Base-by-base conservation (phyloP, 2,113 vertebrate species). In the Phalacrocorax brasilianus region DNA sequence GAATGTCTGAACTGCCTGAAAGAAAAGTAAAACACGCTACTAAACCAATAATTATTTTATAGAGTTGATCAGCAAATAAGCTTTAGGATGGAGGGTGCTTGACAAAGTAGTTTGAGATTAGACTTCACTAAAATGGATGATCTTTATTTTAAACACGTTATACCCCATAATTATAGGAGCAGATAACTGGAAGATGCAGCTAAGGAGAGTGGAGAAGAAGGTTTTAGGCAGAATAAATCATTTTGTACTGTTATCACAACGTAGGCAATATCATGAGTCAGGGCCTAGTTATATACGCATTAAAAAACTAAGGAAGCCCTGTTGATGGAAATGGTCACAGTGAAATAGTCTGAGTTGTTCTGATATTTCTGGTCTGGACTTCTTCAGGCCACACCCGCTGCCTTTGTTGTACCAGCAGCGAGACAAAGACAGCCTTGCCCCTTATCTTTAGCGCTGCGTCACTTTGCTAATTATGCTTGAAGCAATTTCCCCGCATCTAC, bases 1-100 rank as follows among this genome's bases (percentile, higher is more conserved):
- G 81, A 95, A 82, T 83, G 94, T 94, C 83, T 92, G 78, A 97
- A 97, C 70, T 73, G 53, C 49, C 80, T 94, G 66, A 89, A 96
- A 97, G 90, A 97, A 91, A 82, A 83, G 56, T 81, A 74, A 89
- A 92, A 50, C 32, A 87, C 32, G 27, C 62, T 89, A 77, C 42
- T 59, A 96, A 96, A 91, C 21, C 55, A 93, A 73, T 66, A 93
- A 91, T 97, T 95, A 92, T 97, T 97, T 96, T 95, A 79, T 68
- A 44, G 7, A 82, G 28, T 35, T 65, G 32, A 96, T 88, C 72
- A 95, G 47, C 27, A 95, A 94, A 95, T 53, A 95, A 72, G 12
- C 78, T 97, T 80, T 70, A 94, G 66, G 86, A 83, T 85, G 55
- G 62, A 96, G 74, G 23, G 47, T 78, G 30, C 76, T 97, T 96